Percentiles rank a stretch among this genome's conserved stretches.
phyloP scores from a whole-genome alignment of 2,888 invertebrate genomes.

The Vandiemenella viatica region DNA sequence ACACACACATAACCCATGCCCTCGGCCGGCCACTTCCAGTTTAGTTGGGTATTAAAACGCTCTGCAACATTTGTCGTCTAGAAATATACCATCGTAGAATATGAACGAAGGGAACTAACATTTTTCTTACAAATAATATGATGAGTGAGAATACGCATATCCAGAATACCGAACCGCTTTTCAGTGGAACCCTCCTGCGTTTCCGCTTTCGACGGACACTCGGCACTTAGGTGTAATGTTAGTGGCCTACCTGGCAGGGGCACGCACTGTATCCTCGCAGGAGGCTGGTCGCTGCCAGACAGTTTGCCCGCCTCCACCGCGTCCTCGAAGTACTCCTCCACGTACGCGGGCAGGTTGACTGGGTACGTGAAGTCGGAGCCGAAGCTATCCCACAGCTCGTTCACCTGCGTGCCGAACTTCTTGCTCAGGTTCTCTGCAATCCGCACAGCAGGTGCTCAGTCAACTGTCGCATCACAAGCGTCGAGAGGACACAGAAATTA shows the following conservation, averaged over 20 bases:
- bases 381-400: constrained; percentile 53
- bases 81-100: no score
- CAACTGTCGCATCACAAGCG: no score
- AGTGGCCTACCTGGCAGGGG: constrained; percentile 55
- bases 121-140: no score
- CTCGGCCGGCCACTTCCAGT: no score
- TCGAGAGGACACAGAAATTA: no score
- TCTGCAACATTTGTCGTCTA: no score
- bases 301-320: constrained; percentile 31
- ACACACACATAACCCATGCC: no score
- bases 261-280: constrained; percentile 52
- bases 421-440: constrained; percentile 53
- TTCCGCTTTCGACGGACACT: neutral
- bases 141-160: no score
- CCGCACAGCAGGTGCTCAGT: constrained; percentile 4
- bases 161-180: no score
- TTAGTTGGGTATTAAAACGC: no score
- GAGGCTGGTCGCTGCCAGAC: constrained; percentile 22
- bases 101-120: no score
- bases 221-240: neutral
- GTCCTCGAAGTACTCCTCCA: constrained; percentile 58
- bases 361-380: constrained; percentile 54
- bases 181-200: no score
- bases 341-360: constrained; percentile 50
- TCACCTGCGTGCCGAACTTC: constrained; percentile 53